Conservation (phyloP, 2,888 invertebrate genomes). For the Keiferia lycopersicella region DNA sequence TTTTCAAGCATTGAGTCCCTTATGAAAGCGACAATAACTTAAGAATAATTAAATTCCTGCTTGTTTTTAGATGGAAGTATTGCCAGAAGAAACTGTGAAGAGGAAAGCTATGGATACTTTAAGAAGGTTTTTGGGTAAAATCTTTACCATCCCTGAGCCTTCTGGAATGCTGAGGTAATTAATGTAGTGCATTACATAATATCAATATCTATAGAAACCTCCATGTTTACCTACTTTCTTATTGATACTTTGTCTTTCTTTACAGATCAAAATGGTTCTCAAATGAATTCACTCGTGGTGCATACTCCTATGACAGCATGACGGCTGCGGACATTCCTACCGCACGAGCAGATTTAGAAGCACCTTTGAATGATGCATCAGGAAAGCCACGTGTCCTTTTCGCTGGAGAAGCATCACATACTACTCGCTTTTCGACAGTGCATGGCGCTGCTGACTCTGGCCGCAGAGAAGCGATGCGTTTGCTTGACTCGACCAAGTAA, state of each 20-base stretch:
- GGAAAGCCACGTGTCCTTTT: slow-evolving; percentile 59
- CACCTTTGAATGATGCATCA: slow-evolving; percentile 7
- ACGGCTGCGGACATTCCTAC: background rate
- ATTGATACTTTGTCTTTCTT: no score
- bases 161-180: background rate
- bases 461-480: slow-evolving; percentile 53
- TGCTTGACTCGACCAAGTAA: background rate
- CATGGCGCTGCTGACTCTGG: slow-evolving; percentile 84
- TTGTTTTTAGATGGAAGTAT: background rate
- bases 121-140: background rate
- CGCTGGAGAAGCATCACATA: slow-evolving; percentile 24
- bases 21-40: no score
- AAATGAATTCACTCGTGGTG: slow-evolving; percentile 83
- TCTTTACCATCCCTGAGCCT: background rate
- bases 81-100: background rate
- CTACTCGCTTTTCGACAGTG: slow-evolving; percentile 79
- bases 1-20: no score
- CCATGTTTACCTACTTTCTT: background rate
- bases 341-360: slow-evolving; percentile 4
- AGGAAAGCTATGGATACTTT: background rate
- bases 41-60: background rate
- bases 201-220: background rate
- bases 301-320: slow-evolving; percentile 81
- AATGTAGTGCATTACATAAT: background rate
- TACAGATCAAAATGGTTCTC: slow-evolving; percentile 83